Evolutionary conservation across 2,113 vertebrate genomes (phyloP), one percentile per base, ranked within the genome.

Genomic region (Ursus arctos): DNA sequence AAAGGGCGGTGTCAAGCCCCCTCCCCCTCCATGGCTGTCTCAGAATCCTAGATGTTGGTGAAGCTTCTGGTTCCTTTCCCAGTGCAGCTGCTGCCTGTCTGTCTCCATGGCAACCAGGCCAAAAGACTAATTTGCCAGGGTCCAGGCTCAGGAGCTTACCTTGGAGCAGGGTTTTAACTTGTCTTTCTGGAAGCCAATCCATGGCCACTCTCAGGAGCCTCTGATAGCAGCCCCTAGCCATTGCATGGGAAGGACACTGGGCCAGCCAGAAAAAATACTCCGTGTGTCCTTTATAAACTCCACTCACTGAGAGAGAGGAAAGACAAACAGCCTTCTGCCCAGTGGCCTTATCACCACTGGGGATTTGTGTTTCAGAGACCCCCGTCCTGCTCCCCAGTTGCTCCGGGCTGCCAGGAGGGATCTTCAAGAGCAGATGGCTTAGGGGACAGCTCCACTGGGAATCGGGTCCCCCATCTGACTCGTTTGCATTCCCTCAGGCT

Each of bases 41-140:
- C 88, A n/a, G 90, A 88, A 82, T 97, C 94, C 90, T 94, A 36
- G 87, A 79, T 95, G 94, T 83, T 0, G 21, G 83, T 57, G 86
- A 93, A 84, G 81, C 95, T 97, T 87, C 94, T 47, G 94, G 43
- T 97, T 88, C 95, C 96, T 81, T 79, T 97, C 92, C 85, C n/a
- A 36, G 10, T 49, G 71, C 98, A 98, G 97, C 98, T 98, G 98
- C 98, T 94, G 97, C 97, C 97, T 98, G 97, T 97, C 98, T 97
- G 98, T 98, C 95, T 97, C 98, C 96, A 98, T 98, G 95, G 97
- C 87, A 98, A 98, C 98, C 94, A 95, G 95, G 97, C 95, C 97
- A 97, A 98, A 97, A 97, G 97, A 94, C 97, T 92, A 76, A 97
- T 98, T 97, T 97, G 84, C 96, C 43, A 40, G 74, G 97, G 76